A percentile compares a stretch with the other conserved stretches of the same genome.
phyloP scores from a whole-genome alignment of 2,113 vertebrate genomes.

The Notarius quadriscutis region DNA sequence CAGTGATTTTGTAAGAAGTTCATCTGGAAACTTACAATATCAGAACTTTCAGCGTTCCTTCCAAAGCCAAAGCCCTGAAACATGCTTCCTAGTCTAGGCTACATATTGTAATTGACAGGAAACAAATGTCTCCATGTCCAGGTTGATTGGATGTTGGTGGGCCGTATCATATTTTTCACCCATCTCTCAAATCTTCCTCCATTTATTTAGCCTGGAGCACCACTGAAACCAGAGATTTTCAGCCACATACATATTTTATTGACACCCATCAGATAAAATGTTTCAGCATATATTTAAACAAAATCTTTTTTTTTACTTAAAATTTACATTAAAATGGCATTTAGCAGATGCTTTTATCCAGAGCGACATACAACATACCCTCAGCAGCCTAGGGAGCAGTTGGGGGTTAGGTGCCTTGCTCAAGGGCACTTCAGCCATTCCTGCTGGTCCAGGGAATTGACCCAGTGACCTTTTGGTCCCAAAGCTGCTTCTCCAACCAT shows the following conservation, averaged over 20 bases:
- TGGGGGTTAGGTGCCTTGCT: too few relatives aligned
- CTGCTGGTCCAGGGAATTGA: too few relatives aligned
- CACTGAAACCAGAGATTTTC: neutral
- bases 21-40: neutral
- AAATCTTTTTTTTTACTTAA: too few relatives aligned
- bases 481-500: too few relatives aligned
- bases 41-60: neutral
- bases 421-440: too few relatives aligned
- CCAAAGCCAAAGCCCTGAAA: neutral
- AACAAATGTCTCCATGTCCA: neutral
- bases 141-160: neutral
- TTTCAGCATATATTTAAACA: too few relatives aligned
- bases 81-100: neutral
- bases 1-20: neutral
- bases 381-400: too few relatives aligned
- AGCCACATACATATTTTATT: neutral
- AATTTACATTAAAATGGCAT: too few relatives aligned
- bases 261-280: neutral
- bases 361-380: too few relatives aligned
- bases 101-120: neutral
- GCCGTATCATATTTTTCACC: neutral
- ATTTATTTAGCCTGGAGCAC: neutral
- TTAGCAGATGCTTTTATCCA: too few relatives aligned
- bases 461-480: too few relatives aligned
- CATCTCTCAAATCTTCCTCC: neutral